phyloP scores from a whole-genome alignment of 2,797 vertebrate genomes.

The Coranthus polyacanthus region DNA sequence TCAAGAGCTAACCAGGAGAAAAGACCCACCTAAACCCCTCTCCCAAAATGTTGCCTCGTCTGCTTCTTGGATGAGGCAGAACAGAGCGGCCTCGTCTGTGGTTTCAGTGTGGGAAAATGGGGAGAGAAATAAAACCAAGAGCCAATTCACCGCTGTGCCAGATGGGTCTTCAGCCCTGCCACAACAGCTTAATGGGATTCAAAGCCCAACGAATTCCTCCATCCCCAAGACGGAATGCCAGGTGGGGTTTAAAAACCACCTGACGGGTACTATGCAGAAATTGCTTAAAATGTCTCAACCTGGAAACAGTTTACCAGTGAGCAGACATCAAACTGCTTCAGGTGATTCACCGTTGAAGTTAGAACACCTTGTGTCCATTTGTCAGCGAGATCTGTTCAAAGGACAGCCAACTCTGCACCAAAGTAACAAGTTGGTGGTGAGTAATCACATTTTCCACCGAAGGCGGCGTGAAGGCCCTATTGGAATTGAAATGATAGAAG shows the following conservation, averaged over 20 bases:
- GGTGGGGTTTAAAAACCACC: too few relatives aligned
- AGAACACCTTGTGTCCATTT: slow-evolving; percentile 8
- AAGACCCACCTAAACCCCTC: slow-evolving; percentile 37
- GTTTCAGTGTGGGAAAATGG: slow-evolving; percentile 2
- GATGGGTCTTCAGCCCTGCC: slow-evolving; percentile 11
- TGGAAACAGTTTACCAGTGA: slow-evolving; percentile 13
- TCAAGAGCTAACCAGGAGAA: slow-evolving; percentile 61
- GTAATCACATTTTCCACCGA: not conserved
- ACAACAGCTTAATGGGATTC: slow-evolving; percentile 17
- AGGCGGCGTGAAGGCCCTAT: not conserved
- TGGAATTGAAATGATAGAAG: too few relatives aligned
- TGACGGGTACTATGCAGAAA: slow-evolving; percentile 72
- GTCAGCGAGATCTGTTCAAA: slow-evolving; percentile 28
- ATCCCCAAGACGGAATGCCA: slow-evolving; percentile 11
- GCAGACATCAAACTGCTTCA: not conserved
- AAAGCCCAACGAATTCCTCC: slow-evolving; percentile 5
- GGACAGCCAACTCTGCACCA: slow-evolving; percentile 16
- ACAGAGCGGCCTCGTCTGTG: slow-evolving; percentile 5
- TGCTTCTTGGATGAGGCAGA: slow-evolving; percentile 32
- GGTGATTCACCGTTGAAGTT: not conserved
- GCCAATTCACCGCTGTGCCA: slow-evolving; percentile 44
- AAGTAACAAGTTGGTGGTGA: slow-evolving; percentile 33
- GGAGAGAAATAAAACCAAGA: not conserved
- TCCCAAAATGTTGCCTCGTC: slow-evolving; percentile 31
- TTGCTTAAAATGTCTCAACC: slow-evolving; percentile 9